Evolutionary conservation across 2,113 vertebrate genomes (phyloP).

Genomic region (Centropus bengalensis): DNA sequence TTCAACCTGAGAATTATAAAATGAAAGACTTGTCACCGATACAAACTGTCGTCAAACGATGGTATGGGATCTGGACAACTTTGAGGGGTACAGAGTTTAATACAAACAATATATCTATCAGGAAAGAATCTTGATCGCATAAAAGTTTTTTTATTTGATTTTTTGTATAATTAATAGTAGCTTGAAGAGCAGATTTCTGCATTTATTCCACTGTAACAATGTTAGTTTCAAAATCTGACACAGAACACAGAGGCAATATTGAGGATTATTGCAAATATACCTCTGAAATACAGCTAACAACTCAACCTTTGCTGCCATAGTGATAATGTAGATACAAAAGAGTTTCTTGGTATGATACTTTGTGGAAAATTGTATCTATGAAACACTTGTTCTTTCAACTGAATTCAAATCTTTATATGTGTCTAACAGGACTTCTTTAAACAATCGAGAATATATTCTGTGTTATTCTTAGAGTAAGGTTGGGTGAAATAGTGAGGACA

Average conservation of each 20-base stretch:
- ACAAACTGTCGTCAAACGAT: background rate
- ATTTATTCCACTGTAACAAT: background rate
- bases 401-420: background rate
- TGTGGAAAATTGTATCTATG: background rate
- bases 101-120: background rate
- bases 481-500: background rate
- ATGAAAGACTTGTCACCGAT: background rate
- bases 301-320: background rate
- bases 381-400: background rate
- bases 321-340: background rate
- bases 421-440: background rate
- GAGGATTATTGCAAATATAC: background rate
- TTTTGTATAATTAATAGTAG: background rate
- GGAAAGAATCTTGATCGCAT: background rate
- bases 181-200: background rate
- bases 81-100: background rate
- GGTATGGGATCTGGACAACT: background rate
- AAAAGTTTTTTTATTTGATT: background rate
- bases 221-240: background rate
- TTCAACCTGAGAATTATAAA: background rate
- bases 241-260: background rate
- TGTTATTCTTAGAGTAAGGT: background rate
- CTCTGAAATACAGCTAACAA: background rate
- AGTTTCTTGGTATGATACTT: background rate
- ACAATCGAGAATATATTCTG: background rate